Evolutionary conservation across 2,888 invertebrate species (phyloP).

Genomic region (Ophioninae sp.): DNA sequence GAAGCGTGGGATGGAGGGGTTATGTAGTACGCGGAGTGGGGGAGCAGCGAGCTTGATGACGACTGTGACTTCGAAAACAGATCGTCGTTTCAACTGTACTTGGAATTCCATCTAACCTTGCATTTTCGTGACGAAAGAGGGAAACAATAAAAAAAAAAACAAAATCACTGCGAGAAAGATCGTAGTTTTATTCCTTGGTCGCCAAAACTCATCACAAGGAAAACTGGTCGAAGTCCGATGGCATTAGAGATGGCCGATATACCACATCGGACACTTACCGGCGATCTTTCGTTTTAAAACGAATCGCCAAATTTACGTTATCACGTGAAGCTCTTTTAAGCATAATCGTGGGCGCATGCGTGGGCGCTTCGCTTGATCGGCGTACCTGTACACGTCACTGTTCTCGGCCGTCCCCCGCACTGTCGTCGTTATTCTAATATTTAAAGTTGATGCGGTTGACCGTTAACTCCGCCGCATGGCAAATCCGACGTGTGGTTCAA

Average conservation of each 20-base stretch:
- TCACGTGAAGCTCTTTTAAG: too few species aligned
- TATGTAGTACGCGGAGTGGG: not conserved
- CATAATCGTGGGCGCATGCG: too few species aligned
- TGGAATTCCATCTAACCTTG: not conserved
- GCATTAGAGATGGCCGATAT: too few species aligned
- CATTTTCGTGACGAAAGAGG: not conserved
- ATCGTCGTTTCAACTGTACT: not conserved
- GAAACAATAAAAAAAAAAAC: not conserved
- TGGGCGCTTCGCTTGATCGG: not conserved
- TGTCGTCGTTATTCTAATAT: constrained; percentile 57
- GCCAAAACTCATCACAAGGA: not conserved
- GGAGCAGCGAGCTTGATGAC: not conserved
- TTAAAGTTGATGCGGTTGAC: constrained; percentile 62
- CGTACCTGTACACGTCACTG: constrained; percentile 9
- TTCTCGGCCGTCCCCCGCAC: constrained; percentile 20
- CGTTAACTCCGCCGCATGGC: constrained; percentile 62
- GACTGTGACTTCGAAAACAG: not conserved
- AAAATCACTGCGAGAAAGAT: not conserved
- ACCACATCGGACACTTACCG: too few species aligned
- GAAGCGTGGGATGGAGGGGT: not conserved
- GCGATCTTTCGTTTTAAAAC: too few species aligned
- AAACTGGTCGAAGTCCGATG: too few species aligned
- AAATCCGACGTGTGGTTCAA: constrained; percentile 62
- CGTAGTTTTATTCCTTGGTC: not conserved
- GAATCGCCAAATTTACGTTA: too few species aligned